These are phyloP conservation scores for Tigriopus japonicus DNA, from an alignment of 1,140 invertebrate species.

Conservation along the genomic window DNA sequence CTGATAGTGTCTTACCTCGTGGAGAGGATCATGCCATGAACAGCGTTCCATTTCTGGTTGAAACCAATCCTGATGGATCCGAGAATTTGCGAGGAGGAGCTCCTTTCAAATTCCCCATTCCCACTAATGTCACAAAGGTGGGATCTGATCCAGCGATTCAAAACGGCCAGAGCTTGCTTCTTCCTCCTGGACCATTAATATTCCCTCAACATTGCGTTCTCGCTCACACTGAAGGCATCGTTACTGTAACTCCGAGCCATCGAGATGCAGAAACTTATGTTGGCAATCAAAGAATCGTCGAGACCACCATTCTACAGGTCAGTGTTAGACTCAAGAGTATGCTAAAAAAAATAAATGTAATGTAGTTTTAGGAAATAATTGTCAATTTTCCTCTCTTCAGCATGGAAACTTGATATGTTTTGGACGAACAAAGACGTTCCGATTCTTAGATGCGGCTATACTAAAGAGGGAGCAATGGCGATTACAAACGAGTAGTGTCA, in stretches of 20 bases:
- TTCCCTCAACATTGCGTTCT: slow-evolving; percentile 84
- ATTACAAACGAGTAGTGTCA: not conserved
- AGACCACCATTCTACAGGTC: slow-evolving; percentile 76
- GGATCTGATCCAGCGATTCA: slow-evolving; percentile 38
- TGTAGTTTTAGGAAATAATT: too few relatives aligned
- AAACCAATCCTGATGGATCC: slow-evolving; percentile 41
- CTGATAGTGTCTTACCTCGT: slow-evolving; percentile 24
- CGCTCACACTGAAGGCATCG: slow-evolving; percentile 68
- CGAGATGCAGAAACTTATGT: slow-evolving; percentile 81
- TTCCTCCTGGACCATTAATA: slow-evolving; percentile 45
- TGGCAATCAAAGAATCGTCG: slow-evolving; percentile 72
- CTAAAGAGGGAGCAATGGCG: not conserved
- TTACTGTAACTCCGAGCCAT: slow-evolving; percentile 78
- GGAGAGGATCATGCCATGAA: slow-evolving; percentile 18
- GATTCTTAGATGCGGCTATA: slow-evolving; percentile 73
- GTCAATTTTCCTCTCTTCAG: slow-evolving; percentile 16
- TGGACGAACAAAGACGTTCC: slow-evolving; percentile 72
- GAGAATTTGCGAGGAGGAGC: slow-evolving; percentile 24
- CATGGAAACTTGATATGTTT: slow-evolving; percentile 69
- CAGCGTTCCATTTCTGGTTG: slow-evolving; percentile 35
- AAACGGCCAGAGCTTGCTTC: slow-evolving; percentile 26
- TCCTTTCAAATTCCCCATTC: slow-evolving; percentile 22
- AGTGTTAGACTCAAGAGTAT: too few relatives aligned
- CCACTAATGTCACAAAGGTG: slow-evolving; percentile 50
- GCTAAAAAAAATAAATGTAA: too few relatives aligned